Evolutionary conservation across 2,113 vertebrate genomes (phyloP).

Genomic region (Rousettus leschenaultii): DNA sequence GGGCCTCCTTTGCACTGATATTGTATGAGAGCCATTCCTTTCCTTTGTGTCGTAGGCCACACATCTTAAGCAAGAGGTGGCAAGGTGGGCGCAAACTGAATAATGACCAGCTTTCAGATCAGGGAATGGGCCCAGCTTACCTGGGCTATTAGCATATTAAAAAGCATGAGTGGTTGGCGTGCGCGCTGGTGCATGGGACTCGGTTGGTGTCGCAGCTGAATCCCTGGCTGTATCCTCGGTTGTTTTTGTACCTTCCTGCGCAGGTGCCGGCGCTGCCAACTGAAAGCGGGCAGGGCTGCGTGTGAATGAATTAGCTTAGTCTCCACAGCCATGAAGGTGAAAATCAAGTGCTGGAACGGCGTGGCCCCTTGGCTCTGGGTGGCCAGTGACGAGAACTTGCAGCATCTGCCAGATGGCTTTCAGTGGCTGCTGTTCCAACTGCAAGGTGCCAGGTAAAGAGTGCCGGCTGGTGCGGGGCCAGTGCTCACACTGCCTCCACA

Average conservation of each 20-base stretch:
- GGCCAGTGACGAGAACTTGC: constrained; percentile 97
- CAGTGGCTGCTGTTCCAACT: constrained; percentile 96
- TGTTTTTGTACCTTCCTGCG: constrained; percentile 62
- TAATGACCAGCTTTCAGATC: not conserved
- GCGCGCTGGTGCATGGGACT: rapidly evolving
- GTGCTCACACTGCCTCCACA: constrained; percentile 98
- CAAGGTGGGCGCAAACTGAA: not conserved
- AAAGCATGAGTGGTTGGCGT: not conserved
- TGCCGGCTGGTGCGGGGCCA: constrained; percentile 98
- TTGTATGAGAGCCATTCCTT: not conserved
- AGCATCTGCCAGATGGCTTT: constrained; percentile 97
- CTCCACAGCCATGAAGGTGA: constrained; percentile 87
- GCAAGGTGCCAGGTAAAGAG: constrained; percentile 96
- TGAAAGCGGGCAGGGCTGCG: constrained; percentile 2
- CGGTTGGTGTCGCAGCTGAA: not conserved
- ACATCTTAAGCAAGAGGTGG: not conserved
- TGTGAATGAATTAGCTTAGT: not conserved
- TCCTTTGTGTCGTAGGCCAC: not conserved
- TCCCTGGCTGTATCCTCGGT: rapidly evolving
- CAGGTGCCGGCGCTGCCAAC: not conserved
- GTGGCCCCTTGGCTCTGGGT: constrained; percentile 98
- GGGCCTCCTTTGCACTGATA: not conserved
- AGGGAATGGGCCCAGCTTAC: not conserved
- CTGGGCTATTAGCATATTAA: not conserved
- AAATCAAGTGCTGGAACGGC: constrained; percentile 93